A percentile compares a stretch with the other conserved stretches of the same genome.
These are phyloP conservation scores for Acrobasis suavella DNA, from an alignment of 2,888 invertebrate genomes.

Conservation along the genomic window DNA sequence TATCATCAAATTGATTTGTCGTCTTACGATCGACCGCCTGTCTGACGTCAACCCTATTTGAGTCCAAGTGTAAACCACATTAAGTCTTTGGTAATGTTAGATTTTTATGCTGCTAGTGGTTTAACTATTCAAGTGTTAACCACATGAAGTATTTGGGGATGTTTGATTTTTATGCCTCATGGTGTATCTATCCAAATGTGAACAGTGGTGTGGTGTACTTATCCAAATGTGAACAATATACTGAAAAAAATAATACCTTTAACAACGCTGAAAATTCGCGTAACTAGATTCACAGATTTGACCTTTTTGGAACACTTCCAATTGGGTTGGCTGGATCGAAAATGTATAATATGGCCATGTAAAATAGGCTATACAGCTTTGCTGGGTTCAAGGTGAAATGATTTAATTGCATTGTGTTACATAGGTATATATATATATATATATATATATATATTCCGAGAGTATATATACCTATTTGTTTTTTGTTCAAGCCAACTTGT, in stretches of 20 bases:
- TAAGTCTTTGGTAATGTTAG: too few species aligned
- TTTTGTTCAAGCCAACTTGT: background rate
- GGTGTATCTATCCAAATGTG: background rate
- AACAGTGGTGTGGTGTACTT: background rate
- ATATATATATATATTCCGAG: too few species aligned
- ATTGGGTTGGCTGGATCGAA: conserved; percentile 25
- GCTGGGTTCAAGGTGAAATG: conserved; percentile 23
- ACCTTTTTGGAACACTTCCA: conserved; percentile 31
- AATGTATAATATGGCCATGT: conserved; percentile 25
- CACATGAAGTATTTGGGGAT: too few species aligned
- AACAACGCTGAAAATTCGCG: conserved; percentile 7
- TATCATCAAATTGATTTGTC: too few species aligned
- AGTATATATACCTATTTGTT: background rate
- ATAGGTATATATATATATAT: too few species aligned
- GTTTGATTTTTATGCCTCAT: too few species aligned
- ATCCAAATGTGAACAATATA: background rate
- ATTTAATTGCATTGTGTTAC: background rate
- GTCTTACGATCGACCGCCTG: too few species aligned
- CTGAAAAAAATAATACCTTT: conserved; percentile 2
- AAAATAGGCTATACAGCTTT: conserved; percentile 14
- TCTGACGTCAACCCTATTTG: too few species aligned
- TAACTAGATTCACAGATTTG: conserved; percentile 20
- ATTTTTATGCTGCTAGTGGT: too few species aligned
- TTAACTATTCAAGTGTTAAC: background rate
- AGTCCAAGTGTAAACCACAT: too few species aligned